Base-by-base conservation (phyloP, 2,113 vertebrate species). In the Pampusana beccarii region DNA sequence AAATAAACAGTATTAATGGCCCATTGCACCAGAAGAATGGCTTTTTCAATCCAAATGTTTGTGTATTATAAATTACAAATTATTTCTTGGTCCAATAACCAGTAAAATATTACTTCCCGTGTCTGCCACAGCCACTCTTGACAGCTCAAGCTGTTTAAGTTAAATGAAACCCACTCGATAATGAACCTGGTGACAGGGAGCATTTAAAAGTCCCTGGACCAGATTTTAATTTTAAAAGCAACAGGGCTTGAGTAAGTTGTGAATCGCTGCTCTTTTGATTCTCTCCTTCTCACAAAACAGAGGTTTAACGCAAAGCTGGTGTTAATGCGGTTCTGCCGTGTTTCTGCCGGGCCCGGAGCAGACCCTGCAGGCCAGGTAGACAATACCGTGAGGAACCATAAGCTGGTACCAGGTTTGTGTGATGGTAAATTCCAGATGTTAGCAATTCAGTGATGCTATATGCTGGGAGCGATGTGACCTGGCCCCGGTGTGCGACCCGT, bases 221-320 rank as follows among this genome's bases (percentile, higher is more conserved):
- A 62, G 34, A 29, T 92, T 96, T 90, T 38, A 42, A 62, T 88
- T 90, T 86, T 67, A 31, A 86, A 86, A 92, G 72, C 61, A 58
- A 42, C 61, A 82, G 33, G 15, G 23, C 28, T 70, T 58, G 75
- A 20, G n/a, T 34, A 15, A n/a, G 61, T 60, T 1, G 3, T 42
- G 20, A 58, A 46, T 77, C 3, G 10, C 48, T 20, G 38, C 51
- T 31, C n/a, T 25, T 11, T 62, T 80, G 67, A 64, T 86, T 80
- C 66, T 60, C 15, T 28, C 24, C 13, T 31, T 61, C 42, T 21
- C 23, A 26, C 64, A 65, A 61, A 73, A 69, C 2, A 34, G 34
- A 77, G 29, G 13, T 67, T 62, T 58, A 42, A 53, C 40, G 28
- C 65, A 48, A 50, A 40, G 36, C 33, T 66, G 33, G 12, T 15